Evolutionary conservation across 2,888 invertebrate species (phyloP).

Genomic region (Tetanocera ferruginea): DNA sequence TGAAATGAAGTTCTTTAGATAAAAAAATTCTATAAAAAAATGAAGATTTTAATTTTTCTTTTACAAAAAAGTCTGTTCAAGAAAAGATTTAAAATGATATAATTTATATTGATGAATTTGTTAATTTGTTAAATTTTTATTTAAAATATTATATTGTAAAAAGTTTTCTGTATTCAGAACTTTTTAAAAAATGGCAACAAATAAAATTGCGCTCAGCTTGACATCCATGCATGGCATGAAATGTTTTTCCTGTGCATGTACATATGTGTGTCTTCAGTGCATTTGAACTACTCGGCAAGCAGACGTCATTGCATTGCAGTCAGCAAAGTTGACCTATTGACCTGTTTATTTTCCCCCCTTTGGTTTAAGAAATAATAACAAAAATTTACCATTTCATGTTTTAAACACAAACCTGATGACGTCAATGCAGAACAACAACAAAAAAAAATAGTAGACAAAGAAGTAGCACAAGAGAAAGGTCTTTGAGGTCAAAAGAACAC

Average conservation of each 20-base stretch:
- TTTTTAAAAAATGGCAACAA: background rate
- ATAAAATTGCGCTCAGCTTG: background rate
- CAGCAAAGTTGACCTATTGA: slow-evolving; percentile 12
- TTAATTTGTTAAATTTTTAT: background rate
- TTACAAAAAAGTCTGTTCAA: background rate
- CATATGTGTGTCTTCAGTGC: background rate
- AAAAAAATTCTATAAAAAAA: background rate
- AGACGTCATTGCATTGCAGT: slow-evolving; percentile 33
- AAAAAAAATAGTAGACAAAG: background rate
- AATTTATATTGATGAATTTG: background rate
- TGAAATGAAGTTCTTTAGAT: background rate
- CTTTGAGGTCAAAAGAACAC: too few relatives aligned
- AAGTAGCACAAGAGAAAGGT: background rate
- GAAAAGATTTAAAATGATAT: background rate
- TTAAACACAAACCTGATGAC: background rate
- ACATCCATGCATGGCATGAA: background rate
- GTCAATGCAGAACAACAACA: background rate
- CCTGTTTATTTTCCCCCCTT: slow-evolving; percentile 7
- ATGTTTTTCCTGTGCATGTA: background rate
- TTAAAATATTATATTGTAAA: background rate
- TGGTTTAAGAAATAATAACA: background rate
- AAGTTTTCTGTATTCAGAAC: background rate
- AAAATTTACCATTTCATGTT: slow-evolving; percentile 7
- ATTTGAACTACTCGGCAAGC: slow-evolving; percentile 7
- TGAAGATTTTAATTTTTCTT: background rate